A percentile compares a stretch with the other conserved stretches of the same genome.
Evolutionary conservation across 2,888 invertebrate genomes (phyloP).

Genomic region (Tuta absoluta): DNA sequence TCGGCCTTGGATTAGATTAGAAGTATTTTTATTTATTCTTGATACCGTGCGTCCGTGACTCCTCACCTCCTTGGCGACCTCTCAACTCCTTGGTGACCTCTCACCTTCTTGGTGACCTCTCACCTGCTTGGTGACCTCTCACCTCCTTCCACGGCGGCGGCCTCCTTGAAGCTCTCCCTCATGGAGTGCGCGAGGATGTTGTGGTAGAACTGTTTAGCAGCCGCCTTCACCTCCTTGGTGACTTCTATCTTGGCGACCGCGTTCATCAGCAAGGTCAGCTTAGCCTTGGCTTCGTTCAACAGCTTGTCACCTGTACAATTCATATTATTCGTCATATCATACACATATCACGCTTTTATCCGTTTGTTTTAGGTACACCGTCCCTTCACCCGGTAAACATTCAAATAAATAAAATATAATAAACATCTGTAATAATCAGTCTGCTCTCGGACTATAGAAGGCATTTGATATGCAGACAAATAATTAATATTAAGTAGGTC

Average conservation of each 20-base stretch:
- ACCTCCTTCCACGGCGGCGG: constrained; percentile 70
- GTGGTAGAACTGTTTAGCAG: constrained; percentile 68
- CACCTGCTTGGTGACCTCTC: constrained; percentile 25
- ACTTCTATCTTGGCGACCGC: constrained; percentile 70
- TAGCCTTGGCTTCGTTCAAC: constrained; percentile 58
- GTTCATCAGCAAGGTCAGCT: constrained; percentile 60
- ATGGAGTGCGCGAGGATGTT: constrained; percentile 65
- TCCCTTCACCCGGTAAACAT: too few relatives aligned
- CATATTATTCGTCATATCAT: too few relatives aligned
- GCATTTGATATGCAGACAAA: too few relatives aligned
- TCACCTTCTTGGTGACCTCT: background rate
- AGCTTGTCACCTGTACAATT: constrained; percentile 65
- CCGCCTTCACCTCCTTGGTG: constrained; percentile 51
- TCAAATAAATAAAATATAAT: too few relatives aligned
- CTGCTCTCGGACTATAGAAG: too few relatives aligned
- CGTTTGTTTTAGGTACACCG: too few relatives aligned
- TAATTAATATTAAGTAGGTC: too few relatives aligned
- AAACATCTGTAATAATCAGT: too few relatives aligned
- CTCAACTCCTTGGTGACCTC: background rate
- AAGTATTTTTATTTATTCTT: too few relatives aligned
- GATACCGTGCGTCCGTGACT: too few relatives aligned
- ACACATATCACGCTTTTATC: too few relatives aligned
- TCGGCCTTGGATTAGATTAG: too few relatives aligned
- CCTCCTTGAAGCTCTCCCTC: constrained; percentile 70
- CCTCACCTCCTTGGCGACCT: background rate